These are phyloP conservation scores for Aspidoscelis tigris DNA, from an alignment of 2,113 vertebrate species.

Conservation along the genomic window DNA sequence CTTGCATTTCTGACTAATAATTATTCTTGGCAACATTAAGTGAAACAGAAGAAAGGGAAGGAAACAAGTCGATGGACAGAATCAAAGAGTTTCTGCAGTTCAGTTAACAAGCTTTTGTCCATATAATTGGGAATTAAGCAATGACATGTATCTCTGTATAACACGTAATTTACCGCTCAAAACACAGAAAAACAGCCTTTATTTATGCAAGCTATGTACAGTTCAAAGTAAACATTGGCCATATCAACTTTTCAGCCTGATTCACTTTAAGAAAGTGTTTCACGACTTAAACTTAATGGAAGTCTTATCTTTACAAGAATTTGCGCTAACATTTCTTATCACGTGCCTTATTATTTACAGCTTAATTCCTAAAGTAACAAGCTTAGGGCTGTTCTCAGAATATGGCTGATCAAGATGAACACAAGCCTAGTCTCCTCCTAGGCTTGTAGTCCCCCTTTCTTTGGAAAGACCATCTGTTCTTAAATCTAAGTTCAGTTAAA, in stretches of 20 bases:
- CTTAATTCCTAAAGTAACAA: neutral
- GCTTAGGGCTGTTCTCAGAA: neutral
- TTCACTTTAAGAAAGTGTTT: slow-evolving; percentile 9
- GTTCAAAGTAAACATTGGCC: neutral
- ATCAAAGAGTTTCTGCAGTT: too few relatives aligned
- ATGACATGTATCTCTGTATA: neutral
- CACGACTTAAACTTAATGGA: neutral
- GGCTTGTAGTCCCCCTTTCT: too few relatives aligned
- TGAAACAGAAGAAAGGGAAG: too few relatives aligned
- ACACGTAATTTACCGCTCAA: neutral
- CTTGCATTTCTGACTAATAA: too few relatives aligned
- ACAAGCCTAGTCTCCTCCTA: too few relatives aligned
- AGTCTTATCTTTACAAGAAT: neutral
- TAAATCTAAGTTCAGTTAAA: neutral
- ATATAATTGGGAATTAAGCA: too few relatives aligned
- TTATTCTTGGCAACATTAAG: too few relatives aligned
- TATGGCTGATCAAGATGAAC: too few relatives aligned
- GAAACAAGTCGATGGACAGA: too few relatives aligned
- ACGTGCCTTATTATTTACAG: neutral
- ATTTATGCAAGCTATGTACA: neutral
- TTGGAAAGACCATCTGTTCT: too few relatives aligned
- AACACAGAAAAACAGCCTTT: neutral
- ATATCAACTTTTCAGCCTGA: neutral
- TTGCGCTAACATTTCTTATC: neutral
- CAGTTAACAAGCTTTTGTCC: too few relatives aligned